Conservation (phyloP, 2,888 invertebrate genomes). For the Drosophila rubida region DNA sequence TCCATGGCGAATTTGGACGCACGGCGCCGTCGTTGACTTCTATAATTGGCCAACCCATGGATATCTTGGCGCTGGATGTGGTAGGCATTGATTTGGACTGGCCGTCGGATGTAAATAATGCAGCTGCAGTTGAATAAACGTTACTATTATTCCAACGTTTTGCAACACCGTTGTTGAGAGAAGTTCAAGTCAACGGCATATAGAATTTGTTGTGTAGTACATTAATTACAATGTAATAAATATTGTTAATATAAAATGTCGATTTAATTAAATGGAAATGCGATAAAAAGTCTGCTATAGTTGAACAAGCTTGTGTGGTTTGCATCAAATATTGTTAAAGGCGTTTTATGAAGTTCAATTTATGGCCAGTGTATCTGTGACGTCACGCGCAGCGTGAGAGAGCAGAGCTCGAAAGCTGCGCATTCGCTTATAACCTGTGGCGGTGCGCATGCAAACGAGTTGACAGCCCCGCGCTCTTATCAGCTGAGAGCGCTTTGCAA, state of each 20-base stretch:
- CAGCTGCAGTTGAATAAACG: conserved; percentile 23
- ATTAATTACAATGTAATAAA: not conserved
- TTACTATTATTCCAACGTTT: conserved; percentile 1
- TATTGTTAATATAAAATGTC: not conserved
- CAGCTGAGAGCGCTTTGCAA: conserved; percentile 48
- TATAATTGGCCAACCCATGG: conserved; percentile 89
- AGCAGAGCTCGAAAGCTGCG: not conserved
- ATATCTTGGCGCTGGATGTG: conserved; percentile 97
- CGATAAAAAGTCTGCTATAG: no score
- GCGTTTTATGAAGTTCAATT: no score
- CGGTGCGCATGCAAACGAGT: conserved; percentile 23
- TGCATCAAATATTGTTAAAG: no score
- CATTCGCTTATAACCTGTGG: conserved; percentile 11
- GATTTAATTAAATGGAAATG: no score
- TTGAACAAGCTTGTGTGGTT: no score
- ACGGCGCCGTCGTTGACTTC: conserved; percentile 91
- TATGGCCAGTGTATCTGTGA: conserved; percentile 18
- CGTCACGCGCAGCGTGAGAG: conserved; percentile 10
- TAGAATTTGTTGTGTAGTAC: not conserved
- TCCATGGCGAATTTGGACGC: conserved; percentile 97
- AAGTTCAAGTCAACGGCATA: not conserved
- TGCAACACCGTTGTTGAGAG: conserved; percentile 13
- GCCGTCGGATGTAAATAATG: conserved; percentile 86
- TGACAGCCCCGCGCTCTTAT: conserved; percentile 49
- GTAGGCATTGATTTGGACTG: conserved; percentile 90